Evolutionary conservation across 2,888 invertebrate genomes (phyloP), one percentile per base, ranked within the genome.

Genomic region (Nezara viridula): DNA sequence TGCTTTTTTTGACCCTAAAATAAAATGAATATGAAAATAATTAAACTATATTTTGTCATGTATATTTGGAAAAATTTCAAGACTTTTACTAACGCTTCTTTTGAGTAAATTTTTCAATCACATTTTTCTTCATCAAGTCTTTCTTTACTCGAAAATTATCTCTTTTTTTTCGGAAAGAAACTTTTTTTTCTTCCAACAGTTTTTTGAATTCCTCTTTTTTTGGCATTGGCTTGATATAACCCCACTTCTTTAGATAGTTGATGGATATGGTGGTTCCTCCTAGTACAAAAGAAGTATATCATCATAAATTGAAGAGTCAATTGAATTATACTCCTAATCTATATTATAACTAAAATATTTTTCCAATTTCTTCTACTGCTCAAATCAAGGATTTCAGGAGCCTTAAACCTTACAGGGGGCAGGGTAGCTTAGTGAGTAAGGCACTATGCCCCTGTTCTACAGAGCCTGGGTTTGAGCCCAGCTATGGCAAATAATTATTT

Each of bases 211-310:
- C 92, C 91, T 95, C 94, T 89, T 93, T 94, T 40, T 95, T 95
- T 32, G 96, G 96, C 52, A 97, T 95, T n/a, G 97, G 97, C 92
- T 96, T 96, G 90, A 98, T 96, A 92, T 96, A 96, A 87, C 98
- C 98, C 92, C 95, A 94, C 91, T 95, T 94, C 91, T 95, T 96
- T 91, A 98, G 94, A 92, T 96, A 96, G 92, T 95, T 97, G 90
- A 98, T 98, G 14, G 96, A 95, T 92, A 96, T 93, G 32, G 98
- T 98, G 37, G 98, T 98, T 85, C 97, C 97, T 91, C 97, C 97
- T 96, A 91, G 44, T 93, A 93, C 89, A 44, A 60, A 21, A 77
- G 60, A 89, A 44, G 12, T 32, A 52, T 19, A 52, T 27, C 55
- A n/a, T 47, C 44, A 44, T 44, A n/a, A n/a, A 81, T 73, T 21